Base-by-base conservation (phyloP, 2,888 invertebrate genomes). In the Lasioglossum malachurum region DNA sequence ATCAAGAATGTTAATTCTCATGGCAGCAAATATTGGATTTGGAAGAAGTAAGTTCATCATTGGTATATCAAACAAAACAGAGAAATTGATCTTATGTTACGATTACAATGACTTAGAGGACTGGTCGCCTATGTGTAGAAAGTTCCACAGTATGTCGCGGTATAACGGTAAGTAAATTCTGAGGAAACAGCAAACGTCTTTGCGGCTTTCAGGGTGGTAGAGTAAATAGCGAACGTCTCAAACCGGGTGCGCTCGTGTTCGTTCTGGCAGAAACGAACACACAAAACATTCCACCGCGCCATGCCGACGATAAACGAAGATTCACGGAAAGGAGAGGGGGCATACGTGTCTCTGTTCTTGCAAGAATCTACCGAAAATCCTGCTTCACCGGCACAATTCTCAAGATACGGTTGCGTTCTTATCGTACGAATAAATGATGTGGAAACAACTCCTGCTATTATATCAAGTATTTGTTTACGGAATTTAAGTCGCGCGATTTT, bases 351-450 rank as follows among this genome's bases (percentile, higher is more conserved):
- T 46, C 31, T 49, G 41, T 78, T 53, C 53, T 38, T 57, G 35
- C 49, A 23, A 67, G 67, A 73, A 77, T 80, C 73, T 77, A 57
- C 69, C 80, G 69, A 75, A 80, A 86, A 86, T 86, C 80, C 81
- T 67, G 75, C 74, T 74, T 46, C 31, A 44, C 49, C 74, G 80
- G 71, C 35, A 31, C 75, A 49, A 31, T 73, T 81, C 73, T 38
- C 46, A 14, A n/a, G 72, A 76, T 53, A 19, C 38, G 23, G 76
- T 31, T 12, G 14, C 44, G 31, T 67, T 72, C 82, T 78, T 87
- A 78, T 87, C 82, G 46, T 35, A 14, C 14, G 41, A 31, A 86
- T 78, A 86, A 87, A 86, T 82, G 87, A 82, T 12, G 78, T 35
- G 87, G 75, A 82, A 78, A 67, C 82, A 82, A 78, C 67, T 67